Base-by-base conservation (phyloP, 92 coral and sea anemone species). In the Epizoanthus illoricatus region DNA sequence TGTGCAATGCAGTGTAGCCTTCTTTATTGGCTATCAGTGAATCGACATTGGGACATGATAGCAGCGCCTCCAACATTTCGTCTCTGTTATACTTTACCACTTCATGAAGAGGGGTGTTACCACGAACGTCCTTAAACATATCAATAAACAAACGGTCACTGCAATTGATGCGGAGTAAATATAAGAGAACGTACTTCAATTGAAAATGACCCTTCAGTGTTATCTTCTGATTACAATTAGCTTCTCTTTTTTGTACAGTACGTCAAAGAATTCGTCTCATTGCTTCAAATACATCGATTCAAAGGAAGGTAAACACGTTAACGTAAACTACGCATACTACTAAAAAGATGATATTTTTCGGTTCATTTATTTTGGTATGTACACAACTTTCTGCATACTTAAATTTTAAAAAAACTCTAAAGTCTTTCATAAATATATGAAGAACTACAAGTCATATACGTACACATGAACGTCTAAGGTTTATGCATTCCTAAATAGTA, bases 1-100 rank as follows among this genome's bases (percentile, higher is more conserved):
- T 12, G 57, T 73, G 79, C 65, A 73, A 16, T 16, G 79, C 79
- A 24, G 65, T 73, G 3, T 49, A 13, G 13, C 79, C 79, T 3
- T 73, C 63, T 47, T 54, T 9, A 24, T 55, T 73, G 12, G 64
- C 57, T 54, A 73, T 17, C 33, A 55, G 43, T 43, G 17, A 21
- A 16, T 73, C 79, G 5, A 15, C 62, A 21, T 56, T 11, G 6
- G 79, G 8, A 56, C 21, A 18, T 20, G 63, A 13, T 7, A 73
- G 79, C 2, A 73, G 16, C 16, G 64, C 1, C 12, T 28, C 79
- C 64, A 73, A 9, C 79, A 73, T 73, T 2, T 73, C 79, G n/a
- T 62, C 65, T 55, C 65, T 73, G 79, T 73, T 55, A 7, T 10
- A 24, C 7, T 0, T 54, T 10, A 23, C 79, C n/a, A 45, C 79